A percentile compares a stretch with the other conserved stretches of the same genome.
Conservation (phyloP, 2,113 vertebrate species). For the Spilogale gracilis region DNA sequence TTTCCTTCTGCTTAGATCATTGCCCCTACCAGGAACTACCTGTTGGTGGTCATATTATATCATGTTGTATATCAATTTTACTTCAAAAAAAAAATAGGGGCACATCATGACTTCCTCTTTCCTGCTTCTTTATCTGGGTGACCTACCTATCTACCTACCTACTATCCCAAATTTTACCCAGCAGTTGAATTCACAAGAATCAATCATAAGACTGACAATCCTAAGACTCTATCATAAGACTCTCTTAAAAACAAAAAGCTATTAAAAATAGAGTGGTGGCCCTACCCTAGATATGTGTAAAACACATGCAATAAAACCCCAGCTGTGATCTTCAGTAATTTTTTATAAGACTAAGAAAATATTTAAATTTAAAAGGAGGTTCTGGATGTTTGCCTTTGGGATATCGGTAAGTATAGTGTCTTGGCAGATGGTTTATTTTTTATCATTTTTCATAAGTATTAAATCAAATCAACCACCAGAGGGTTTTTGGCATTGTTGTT, state of each 20-base stretch:
- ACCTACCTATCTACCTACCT: background rate
- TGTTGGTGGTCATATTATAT: background rate
- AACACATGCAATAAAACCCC: background rate
- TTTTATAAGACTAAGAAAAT: background rate
- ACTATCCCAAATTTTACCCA: too few species aligned
- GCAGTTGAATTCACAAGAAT: too few species aligned
- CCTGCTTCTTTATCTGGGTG: background rate
- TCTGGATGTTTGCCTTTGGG: background rate
- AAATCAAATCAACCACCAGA: background rate
- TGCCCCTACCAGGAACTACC: background rate
- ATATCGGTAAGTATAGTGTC: background rate
- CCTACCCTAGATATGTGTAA: slow-evolving; percentile 11
- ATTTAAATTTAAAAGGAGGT: slow-evolving; percentile 11
- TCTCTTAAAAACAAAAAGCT: background rate
- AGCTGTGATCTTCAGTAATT: background rate
- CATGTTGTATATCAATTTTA: background rate
- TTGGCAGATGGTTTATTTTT: background rate
- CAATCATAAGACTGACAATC: too few species aligned
- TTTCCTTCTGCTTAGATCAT: slow-evolving; percentile 63
- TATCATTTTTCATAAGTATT: background rate
- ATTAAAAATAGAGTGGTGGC: background rate
- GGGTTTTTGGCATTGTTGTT: background rate
- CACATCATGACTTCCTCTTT: background rate
- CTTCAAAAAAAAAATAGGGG: background rate
- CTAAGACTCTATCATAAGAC: background rate